Evolutionary conservation across 1,140 invertebrate species (phyloP), one percentile per base, ranked within the genome.

Genomic region (Dreissena rostriformis): DNA sequence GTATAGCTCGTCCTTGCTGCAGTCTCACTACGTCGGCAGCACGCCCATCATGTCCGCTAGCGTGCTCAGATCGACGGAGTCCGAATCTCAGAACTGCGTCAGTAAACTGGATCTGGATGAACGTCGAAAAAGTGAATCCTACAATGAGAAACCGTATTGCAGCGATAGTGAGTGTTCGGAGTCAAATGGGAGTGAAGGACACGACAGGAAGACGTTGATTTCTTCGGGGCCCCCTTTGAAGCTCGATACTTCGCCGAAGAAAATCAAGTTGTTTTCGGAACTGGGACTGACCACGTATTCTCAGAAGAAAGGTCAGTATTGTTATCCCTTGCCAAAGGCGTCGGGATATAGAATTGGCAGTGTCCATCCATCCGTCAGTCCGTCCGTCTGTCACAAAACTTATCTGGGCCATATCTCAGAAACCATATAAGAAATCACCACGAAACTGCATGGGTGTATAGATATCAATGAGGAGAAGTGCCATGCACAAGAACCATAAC

Each of bases 81-180:
- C 65, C 0, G 75, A 78, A 78, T 78, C 75, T 78, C 75, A 78
- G 65, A 67, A 51, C 24, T 71, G 83, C 86, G 17, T 75, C 7
- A 91, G 90, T 85, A 86, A 88, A 67, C 79, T 91, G 24, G 91
- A 91, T 57, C 82, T 88, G 52, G 87, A 88, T 39, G 90, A 90
- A 73, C 28, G 82, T 66, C 84, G 83, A 51, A 82, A 89, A 63
- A 80, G 70, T 51, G 81, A 88, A 68, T 71, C 87, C 51, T 24
- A 61, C 17, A 77, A 89, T 15, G 53, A 84, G 10, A 87, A 86
- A 2, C 75, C 66, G 17, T 88, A 88, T 57, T 86, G 83, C 57
- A 89, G 88, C 82, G 91, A 91, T 74, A 89, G 84, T 53, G 89
- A 91, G 39, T 88, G 86, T 65, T 89, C 89, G 28, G 83, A 79